Evolutionary conservation across 2,797 vertebrate genomes (phyloP).

Genomic region (Dryobates pubescens): DNA sequence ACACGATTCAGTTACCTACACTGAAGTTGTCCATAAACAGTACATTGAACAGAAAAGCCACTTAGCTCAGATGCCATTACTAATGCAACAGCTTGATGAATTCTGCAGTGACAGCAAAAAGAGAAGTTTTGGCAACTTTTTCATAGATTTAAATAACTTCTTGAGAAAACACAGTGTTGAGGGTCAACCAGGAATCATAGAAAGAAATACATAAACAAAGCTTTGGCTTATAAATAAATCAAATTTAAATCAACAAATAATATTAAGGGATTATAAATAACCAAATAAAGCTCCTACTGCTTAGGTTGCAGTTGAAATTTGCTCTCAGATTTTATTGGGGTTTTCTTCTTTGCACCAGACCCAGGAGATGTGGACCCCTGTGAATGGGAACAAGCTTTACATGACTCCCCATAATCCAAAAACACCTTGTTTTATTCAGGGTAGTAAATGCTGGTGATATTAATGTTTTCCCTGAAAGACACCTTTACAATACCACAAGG

Average conservation of each 20-base stretch:
- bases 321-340: background rate
- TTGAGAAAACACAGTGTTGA: background rate
- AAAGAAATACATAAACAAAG: constrained; percentile 6
- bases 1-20: background rate
- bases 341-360: constrained; percentile 3
- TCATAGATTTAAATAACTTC: constrained; percentile 13
- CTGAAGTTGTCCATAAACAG: background rate
- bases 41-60: background rate
- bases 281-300: background rate
- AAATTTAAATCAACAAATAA: constrained; percentile 26
- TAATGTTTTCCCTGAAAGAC: constrained; percentile 10
- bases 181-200: background rate
- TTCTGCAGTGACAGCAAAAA: background rate
- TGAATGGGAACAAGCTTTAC: constrained; percentile 27
- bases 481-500: constrained; percentile 29
- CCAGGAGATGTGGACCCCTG: background rate
- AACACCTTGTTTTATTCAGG: constrained; percentile 16
- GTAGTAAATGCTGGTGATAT: constrained; percentile 21
- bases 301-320: constrained; percentile 19
- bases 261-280: constrained; percentile 31
- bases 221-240: constrained; percentile 24
- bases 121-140: background rate
- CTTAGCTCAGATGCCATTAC: background rate
- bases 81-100: background rate
- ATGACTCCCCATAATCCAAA: background rate